phyloP scores from a whole-genome alignment of 1,140 invertebrate species.

The Lordiphosa stackelbergi region DNA sequence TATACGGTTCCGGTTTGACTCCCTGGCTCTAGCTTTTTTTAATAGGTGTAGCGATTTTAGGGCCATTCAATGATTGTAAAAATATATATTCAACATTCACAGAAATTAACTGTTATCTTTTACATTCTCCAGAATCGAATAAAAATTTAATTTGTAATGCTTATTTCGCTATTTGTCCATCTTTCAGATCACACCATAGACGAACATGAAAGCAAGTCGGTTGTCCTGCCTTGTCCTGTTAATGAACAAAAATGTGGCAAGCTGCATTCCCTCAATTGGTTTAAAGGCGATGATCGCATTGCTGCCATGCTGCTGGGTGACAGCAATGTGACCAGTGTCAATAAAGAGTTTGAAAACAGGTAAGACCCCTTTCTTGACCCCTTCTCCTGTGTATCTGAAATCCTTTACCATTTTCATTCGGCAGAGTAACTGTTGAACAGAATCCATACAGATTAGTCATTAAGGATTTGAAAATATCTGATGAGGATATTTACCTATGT shows the following conservation, averaged over 20 bases:
- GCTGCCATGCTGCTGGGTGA: slow-evolving; percentile 88
- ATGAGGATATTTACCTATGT: slow-evolving; percentile 76
- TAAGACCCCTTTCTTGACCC: slow-evolving; percentile 55
- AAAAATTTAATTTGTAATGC: neutral
- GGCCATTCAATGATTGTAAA: no score
- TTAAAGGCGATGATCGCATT: slow-evolving; percentile 87
- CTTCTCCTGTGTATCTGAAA: no score
- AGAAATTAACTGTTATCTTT: no score
- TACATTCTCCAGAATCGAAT: no score
- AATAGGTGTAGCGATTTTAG: no score
- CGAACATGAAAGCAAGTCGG: slow-evolving; percentile 81
- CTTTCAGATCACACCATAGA: slow-evolving; percentile 65
- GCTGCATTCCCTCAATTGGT: slow-evolving; percentile 94
- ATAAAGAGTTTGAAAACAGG: slow-evolving; percentile 86
- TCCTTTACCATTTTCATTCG: neutral
- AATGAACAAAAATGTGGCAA: slow-evolving; percentile 87
- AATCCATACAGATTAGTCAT: slow-evolving; percentile 74
- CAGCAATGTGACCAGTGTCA: slow-evolving; percentile 81
- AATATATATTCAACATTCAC: no score
- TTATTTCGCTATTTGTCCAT: slow-evolving; percentile 1
- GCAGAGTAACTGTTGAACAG: slow-evolving; percentile 69
- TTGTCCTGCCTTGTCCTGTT: slow-evolving; percentile 86
- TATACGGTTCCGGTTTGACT: no score
- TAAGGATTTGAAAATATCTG: slow-evolving; percentile 72
- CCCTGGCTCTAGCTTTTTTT: no score